Percentiles rank a stretch among this genome's conserved stretches.
Evolutionary conservation across 2,113 vertebrate species (phyloP).

Genomic region (Sciurus niger): DNA sequence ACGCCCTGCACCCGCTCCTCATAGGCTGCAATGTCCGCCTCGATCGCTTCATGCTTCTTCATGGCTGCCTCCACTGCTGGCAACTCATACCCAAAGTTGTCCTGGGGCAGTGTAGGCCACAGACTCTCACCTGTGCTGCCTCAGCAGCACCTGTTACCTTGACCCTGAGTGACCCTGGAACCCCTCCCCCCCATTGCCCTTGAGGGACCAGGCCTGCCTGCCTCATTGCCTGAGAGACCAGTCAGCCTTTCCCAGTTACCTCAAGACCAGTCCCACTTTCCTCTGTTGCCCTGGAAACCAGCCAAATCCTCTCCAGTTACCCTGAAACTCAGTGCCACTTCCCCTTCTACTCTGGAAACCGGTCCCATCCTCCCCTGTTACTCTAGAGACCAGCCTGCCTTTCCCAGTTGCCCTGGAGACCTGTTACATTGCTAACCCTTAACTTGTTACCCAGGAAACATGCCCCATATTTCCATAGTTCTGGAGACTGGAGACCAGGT

Average conservation of each 20-base stretch:
- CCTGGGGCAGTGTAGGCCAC: conserved; percentile 84
- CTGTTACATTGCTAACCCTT: not conserved
- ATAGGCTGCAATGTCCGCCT: conserved; percentile 97
- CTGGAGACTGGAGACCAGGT: not conserved
- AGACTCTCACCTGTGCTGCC: not conserved
- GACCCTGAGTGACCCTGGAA: conserved; percentile 15
- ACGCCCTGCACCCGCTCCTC: conserved; percentile 95
- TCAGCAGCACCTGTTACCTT: not conserved
- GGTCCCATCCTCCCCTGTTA: not conserved
- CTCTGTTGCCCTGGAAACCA: not conserved
- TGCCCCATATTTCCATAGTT: not conserved
- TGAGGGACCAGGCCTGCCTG: not conserved
- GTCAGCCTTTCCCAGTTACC: not conserved
- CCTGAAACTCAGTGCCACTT: not conserved
- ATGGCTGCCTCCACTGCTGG: conserved; percentile 97
- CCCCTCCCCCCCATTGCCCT: not conserved
- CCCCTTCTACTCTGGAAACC: not conserved
- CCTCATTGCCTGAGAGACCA: not conserved
- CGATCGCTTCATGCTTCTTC: conserved; percentile 99
- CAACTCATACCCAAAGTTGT: conserved; percentile 98
- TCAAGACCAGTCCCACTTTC: not conserved
- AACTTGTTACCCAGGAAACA: conserved; percentile 35
- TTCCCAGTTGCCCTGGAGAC: not conserved
- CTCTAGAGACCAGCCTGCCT: not conserved
- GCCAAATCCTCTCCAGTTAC: not conserved